Evolutionary conservation across 2,113 vertebrate species (phyloP), one percentile per base, ranked within the genome.

Genomic region (Probosciger aterrimus): DNA sequence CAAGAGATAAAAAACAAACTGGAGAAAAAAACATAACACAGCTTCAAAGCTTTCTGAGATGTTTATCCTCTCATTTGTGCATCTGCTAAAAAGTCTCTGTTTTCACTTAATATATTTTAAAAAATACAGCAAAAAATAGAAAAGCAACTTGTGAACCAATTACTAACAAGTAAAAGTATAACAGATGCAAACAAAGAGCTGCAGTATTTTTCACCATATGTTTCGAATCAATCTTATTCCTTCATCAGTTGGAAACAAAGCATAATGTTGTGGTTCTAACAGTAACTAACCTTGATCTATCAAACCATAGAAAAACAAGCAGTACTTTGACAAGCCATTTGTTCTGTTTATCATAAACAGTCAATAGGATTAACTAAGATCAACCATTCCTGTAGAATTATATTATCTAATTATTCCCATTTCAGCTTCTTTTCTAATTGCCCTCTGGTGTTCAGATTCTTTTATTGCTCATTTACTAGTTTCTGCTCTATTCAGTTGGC

Each of bases 171-270:
- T 15, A 97, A 83, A 96, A 92, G 84, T 97, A 79, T 96, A 96
- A 94, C 93, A 96, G 94, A 97, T 96, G 95, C 94, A 96, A 98
- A 96, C 74, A 85, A 82, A 97, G 96, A 94, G 80, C 77, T 79
- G 90, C 82, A 50, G 44, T 88, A 96, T 97, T 97, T 90, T 97
- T 97, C 73, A 87, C 93, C 96, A 97, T 62, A 14, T 98, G 97
- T 97, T 98, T 97, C 94, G 95, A 96, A 97, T 98, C 97, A 97
- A 62, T 95, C 77, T 94, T 95, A 71, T 94, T 97, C 95, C 93
- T 96, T 96, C 96, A 97, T 97, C 93, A 94, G 96, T 82, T 93
- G 92, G 93, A 97, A 98, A 97, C 88, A 97, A 97, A 98, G 83
- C 73, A 83, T 78, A 92, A 92, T 82, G 86, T 81, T 93, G 79